Conservation (phyloP, 1,140 invertebrate genomes). For the Drosophila athabasca region DNA sequence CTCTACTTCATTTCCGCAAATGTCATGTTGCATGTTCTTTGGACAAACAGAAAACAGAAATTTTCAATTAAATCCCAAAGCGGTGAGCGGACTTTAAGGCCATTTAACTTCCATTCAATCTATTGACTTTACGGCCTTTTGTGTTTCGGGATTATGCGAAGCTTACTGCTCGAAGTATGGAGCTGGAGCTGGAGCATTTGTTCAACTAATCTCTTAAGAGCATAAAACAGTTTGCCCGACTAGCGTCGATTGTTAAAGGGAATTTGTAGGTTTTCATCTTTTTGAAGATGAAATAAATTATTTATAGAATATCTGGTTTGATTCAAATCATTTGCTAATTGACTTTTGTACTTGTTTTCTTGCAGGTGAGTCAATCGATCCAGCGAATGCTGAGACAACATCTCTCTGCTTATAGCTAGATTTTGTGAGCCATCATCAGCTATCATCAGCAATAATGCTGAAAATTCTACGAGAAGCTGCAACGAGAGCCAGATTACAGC, state of each 20-base stretch:
- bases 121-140: conserved; percentile 35
- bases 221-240: conserved; percentile 18
- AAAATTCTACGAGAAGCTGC: conserved; percentile 23
- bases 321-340: conserved; percentile 35
- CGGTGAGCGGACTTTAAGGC: conserved; percentile 40
- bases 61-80: conserved; percentile 46
- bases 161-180: too few species aligned
- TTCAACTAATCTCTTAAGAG: conserved; percentile 46
- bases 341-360: conserved; percentile 30
- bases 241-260: conserved; percentile 6
- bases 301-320: not conserved
- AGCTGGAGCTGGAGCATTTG: conserved; percentile 9
- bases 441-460: conserved; percentile 46
- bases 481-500: not conserved
- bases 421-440: too few species aligned
- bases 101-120: conserved; percentile 18
- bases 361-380: conserved; percentile 54
- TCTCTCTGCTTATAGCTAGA: not conserved
- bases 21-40: conserved; percentile 34
- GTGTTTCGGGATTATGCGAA: conserved; percentile 24
- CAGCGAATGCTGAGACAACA: not conserved
- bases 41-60: conserved; percentile 30
- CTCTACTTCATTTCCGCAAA: conserved; percentile 43
- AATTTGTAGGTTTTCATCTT: conserved; percentile 1
- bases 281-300: conserved; percentile 4